Evolutionary conservation across 2,113 vertebrate species (phyloP).

Genomic region (Trogon surrucura): DNA sequence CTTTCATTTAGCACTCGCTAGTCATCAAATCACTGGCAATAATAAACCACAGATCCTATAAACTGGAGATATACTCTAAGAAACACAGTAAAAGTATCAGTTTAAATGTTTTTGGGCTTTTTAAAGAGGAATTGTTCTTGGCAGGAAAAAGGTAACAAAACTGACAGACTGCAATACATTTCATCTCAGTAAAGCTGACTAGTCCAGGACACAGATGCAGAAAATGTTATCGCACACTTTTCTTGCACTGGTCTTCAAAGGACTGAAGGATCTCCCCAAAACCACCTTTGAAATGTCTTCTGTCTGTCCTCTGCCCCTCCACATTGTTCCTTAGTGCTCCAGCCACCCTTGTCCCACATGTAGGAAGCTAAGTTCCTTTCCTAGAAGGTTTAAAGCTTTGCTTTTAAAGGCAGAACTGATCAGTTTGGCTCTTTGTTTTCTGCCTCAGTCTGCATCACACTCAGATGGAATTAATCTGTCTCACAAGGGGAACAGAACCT

Average conservation of each 20-base stretch:
- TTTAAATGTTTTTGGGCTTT: neutral
- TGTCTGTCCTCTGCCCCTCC: neutral
- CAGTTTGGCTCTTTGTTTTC: neutral
- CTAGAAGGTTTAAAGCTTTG: neutral
- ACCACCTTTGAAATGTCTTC: neutral
- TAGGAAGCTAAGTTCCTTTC: neutral
- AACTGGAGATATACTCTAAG: neutral
- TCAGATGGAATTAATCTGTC: neutral
- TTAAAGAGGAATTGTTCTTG: neutral
- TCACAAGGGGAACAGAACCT: too few species aligned
- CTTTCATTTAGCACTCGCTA: neutral
- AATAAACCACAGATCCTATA: neutral
- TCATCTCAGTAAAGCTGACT: neutral
- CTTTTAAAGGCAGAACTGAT: neutral
- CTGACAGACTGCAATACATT: neutral
- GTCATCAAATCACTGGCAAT: neutral
- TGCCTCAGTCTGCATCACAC: neutral
- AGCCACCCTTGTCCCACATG: fast-evolving
- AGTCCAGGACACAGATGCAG: neutral
- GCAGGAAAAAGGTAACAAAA: neutral
- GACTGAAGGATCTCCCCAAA: neutral
- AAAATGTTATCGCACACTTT: neutral
- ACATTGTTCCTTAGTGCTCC: neutral
- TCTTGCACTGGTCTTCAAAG: neutral
- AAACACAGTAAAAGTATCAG: neutral